Percentiles rank a stretch among this genome's conserved stretches.
Conservation (phyloP, 2,113 vertebrate genomes). For the Archilochus colubris region DNA sequence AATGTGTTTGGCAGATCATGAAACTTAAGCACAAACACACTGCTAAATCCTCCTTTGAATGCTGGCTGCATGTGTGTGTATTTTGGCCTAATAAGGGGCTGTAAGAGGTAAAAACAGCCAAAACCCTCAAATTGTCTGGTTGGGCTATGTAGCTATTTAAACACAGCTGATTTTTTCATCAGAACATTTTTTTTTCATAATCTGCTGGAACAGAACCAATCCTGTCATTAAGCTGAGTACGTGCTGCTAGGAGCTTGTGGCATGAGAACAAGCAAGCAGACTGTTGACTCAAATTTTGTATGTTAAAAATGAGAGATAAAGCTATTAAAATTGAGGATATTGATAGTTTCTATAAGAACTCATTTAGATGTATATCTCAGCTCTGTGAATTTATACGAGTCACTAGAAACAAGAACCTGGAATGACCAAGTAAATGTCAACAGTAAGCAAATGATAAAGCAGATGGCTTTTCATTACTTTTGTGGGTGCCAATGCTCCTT, state of each 20-base stretch:
- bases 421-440: neutral
- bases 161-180: conserved; percentile 21
- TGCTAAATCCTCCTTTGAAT: neutral
- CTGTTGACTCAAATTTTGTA: neutral
- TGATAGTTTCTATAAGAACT: neutral
- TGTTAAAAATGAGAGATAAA: neutral
- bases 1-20: neutral
- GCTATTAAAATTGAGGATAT: neutral
- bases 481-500: neutral
- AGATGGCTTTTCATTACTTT: neutral
- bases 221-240: neutral
- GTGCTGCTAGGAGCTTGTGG: conserved; percentile 15
- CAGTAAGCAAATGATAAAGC: neutral
- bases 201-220: conserved; percentile 29
- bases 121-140: neutral
- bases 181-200: neutral
- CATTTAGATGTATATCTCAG: neutral
- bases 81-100: neutral
- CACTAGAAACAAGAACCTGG: neutral
- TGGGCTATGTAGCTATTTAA: conserved; percentile 12
- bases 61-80: neutral
- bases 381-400: neutral
- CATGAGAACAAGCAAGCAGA: neutral
- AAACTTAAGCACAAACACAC: neutral
- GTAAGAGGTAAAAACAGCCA: neutral